Conservation (phyloP, 2,113 vertebrate species). For the Grantiella picta region DNA sequence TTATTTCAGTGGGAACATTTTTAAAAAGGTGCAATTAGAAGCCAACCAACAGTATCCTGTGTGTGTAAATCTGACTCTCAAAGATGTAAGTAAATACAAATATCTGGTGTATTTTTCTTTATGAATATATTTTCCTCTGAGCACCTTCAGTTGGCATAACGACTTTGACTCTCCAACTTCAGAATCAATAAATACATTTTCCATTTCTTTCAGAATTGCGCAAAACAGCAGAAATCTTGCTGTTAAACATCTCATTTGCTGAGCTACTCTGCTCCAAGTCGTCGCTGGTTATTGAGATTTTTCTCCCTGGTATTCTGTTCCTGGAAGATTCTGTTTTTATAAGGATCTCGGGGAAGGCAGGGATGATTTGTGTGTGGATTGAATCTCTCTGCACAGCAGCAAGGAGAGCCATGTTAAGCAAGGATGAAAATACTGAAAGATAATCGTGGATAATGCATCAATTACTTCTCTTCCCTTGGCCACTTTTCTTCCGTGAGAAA, state of each 20-base stretch:
- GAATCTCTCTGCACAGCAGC: not conserved
- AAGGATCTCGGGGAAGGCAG: not conserved
- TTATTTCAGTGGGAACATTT: not conserved
- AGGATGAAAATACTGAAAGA: not conserved
- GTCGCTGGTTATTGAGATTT: not conserved
- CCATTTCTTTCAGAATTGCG: not conserved
- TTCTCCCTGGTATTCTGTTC: not conserved
- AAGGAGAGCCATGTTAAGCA: not conserved
- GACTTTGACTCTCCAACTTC: not conserved
- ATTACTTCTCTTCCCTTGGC: not conserved
- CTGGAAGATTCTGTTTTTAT: not conserved
- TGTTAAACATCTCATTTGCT: not conserved
- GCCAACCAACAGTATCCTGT: not conserved
- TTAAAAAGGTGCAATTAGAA: not conserved
- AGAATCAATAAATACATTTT: not conserved
- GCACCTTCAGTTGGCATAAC: not conserved
- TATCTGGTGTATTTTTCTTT: not conserved
- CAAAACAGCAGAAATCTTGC: not conserved
- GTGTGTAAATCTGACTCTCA: not conserved
- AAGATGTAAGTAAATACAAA: not conserved
- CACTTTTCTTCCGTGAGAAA: not conserved
- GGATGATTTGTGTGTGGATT: not conserved
- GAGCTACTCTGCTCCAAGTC: not conserved
- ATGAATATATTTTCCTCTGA: not conserved
- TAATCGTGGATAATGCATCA: not conserved